Evolutionary conservation across 2,113 vertebrate genomes (phyloP), one percentile per base, ranked within the genome.

Genomic region (Pseudonaja textilis): DNA sequence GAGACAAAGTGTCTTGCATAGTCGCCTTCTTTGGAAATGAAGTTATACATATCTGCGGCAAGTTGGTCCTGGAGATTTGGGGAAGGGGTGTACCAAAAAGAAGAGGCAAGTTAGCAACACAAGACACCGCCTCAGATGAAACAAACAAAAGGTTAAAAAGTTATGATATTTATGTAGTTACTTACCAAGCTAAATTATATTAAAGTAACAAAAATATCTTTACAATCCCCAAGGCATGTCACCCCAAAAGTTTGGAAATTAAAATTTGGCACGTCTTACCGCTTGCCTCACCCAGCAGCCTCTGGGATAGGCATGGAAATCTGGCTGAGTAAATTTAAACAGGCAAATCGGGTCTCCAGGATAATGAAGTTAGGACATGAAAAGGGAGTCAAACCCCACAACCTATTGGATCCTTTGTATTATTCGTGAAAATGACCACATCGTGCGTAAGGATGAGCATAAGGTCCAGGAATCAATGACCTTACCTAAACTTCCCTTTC

Each of bases 11-110:
- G 99, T 91, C 97, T 96, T 42, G 99, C 98, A 0, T 99, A 99
- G 34, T 99, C 99, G 34, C 99, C 99, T 96, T 99, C 99, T 97
- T 98, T 99, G 91, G 99, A 99, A 96, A 98, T 98, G 91, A 99
- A 99, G 95, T 97, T 99, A 96, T 99, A 99, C 98, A 99, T 99
- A 94, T 99, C 99, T 89, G 99, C 99, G 61, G 99, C 99, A 2
- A 99, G 99, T 34, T 99, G 99, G 92, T 99, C 99, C 99, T 99
- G 88, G 45, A 14, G 26, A 5, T 25, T 89, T 86, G 18, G 22
- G 14, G 85, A 93, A 42, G 92, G 52, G 88, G 92, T 89, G 90
- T 42, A 93, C 5, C 92, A 91, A 92, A 90, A 11, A 47, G 2
- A 90, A 81, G 2, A 0, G 57, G 0, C 11, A 57, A 1, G 16